Conservation (phyloP, 2,888 invertebrate genomes). For the Patella caerulea region DNA sequence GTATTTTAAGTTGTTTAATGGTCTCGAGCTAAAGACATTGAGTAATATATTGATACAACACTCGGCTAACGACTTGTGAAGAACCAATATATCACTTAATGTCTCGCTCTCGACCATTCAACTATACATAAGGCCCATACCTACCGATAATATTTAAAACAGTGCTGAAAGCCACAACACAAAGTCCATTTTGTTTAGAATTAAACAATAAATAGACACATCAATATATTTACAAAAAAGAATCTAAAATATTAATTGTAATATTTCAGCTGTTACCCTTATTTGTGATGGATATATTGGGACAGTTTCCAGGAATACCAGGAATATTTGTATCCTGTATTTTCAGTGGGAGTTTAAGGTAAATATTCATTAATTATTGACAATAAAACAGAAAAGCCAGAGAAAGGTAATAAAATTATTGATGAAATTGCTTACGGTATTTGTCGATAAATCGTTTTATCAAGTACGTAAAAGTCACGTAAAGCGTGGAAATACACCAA, state of each 20-base stretch:
- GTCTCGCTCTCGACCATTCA: no score
- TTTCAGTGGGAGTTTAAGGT: slow-evolving; percentile 96
- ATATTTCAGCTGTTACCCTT: slow-evolving; percentile 85
- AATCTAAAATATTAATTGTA: not conserved
- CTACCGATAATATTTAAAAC: not conserved
- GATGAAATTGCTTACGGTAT: no score
- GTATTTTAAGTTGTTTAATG: no score
- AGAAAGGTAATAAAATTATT: no score
- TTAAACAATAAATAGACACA: no score
- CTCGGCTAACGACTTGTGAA: no score
- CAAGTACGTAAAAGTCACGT: not conserved
- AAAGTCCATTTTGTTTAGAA: no score
- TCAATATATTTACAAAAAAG: no score
- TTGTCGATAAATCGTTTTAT: not conserved
- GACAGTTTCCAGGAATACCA: slow-evolving; percentile 83
- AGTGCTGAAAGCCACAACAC: not conserved
- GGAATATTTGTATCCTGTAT: slow-evolving; percentile 96
- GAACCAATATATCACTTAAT: no score
- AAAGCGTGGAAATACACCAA: not conserved
- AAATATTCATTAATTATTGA: slow-evolving; percentile 37
- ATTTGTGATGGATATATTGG: slow-evolving; percentile 88
- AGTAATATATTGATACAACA: no score
- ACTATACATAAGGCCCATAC: not conserved
- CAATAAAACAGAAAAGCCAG: no score
- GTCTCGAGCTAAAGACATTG: no score